These are phyloP conservation scores for Selenia dentaria DNA, from an alignment of 2,888 invertebrate genomes.

Conservation along the genomic window DNA sequence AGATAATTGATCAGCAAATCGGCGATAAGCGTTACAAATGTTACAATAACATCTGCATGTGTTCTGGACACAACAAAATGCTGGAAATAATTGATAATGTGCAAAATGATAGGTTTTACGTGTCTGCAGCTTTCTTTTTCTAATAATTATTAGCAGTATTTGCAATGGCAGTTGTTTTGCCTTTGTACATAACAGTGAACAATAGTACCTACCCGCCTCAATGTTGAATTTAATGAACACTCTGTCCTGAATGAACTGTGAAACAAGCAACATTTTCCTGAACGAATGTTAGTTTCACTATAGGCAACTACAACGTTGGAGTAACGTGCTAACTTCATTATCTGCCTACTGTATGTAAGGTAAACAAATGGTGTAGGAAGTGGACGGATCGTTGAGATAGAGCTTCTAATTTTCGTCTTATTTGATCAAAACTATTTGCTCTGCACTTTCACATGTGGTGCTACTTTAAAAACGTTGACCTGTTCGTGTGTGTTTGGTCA, in stretches of 20 bases:
- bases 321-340: not conserved
- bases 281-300: constrained; percentile 7
- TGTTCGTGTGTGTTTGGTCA: constrained; percentile 67
- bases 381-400: constrained; percentile 48
- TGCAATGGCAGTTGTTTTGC: constrained; percentile 1
- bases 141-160: constrained; percentile 13
- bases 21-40: constrained; percentile 51
- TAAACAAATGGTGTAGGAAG: constrained; percentile 43
- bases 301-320: not conserved
- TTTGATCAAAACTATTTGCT: constrained; percentile 74
- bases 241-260: constrained; percentile 1
- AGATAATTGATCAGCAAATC: constrained; percentile 52
- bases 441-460: constrained; percentile 75
- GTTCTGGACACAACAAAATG: constrained; percentile 46
- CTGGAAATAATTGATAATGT: constrained; percentile 63
- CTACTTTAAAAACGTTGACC: constrained; percentile 80
- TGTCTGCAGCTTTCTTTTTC: constrained; percentile 53
- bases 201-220: too few species aligned
- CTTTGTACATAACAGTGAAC: too few species aligned
- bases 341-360: constrained; percentile 19
- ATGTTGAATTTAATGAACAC: too few species aligned
- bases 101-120: constrained; percentile 40
- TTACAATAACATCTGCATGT: constrained; percentile 48
- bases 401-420: constrained; percentile 66
- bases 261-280: constrained; percentile 15